Evolutionary conservation across 35 echinoderm and acorn worm genomes (phyloP).

Genomic region (Heliocidaris erythrogramma): DNA sequence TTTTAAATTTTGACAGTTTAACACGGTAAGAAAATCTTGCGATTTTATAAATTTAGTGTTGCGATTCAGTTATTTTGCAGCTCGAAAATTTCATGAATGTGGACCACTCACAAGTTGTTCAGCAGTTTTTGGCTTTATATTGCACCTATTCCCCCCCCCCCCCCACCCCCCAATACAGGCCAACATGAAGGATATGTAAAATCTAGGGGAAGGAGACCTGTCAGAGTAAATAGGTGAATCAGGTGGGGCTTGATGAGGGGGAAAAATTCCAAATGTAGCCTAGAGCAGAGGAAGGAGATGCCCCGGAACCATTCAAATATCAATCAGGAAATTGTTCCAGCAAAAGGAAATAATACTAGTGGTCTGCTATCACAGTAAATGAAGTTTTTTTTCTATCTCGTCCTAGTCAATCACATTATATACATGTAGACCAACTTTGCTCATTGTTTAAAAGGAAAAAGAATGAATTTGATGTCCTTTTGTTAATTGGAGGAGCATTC

Average conservation of each 20-base stretch:
- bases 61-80: too few relatives aligned
- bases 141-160: too few relatives aligned
- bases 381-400: neutral
- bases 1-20: too few relatives aligned
- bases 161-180: too few relatives aligned
- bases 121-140: too few relatives aligned
- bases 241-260: neutral
- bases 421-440: neutral
- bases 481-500: too few relatives aligned
- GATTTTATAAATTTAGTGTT: too few relatives aligned
- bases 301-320: conserved; percentile 8
- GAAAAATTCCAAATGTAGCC: neutral
- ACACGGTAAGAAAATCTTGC: too few relatives aligned
- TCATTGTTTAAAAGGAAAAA: too few relatives aligned
- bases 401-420: neutral
- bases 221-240: neutral
- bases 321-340: neutral
- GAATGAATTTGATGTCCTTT: too few relatives aligned
- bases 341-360: neutral
- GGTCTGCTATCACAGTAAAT: neutral
- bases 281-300: neutral
- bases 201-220: neutral
- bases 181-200: neutral
- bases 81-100: too few relatives aligned
- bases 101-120: too few relatives aligned